Evolutionary conservation across 2,113 vertebrate genomes (phyloP).

Genomic region (Pseudolaguvia tuberculata): DNA sequence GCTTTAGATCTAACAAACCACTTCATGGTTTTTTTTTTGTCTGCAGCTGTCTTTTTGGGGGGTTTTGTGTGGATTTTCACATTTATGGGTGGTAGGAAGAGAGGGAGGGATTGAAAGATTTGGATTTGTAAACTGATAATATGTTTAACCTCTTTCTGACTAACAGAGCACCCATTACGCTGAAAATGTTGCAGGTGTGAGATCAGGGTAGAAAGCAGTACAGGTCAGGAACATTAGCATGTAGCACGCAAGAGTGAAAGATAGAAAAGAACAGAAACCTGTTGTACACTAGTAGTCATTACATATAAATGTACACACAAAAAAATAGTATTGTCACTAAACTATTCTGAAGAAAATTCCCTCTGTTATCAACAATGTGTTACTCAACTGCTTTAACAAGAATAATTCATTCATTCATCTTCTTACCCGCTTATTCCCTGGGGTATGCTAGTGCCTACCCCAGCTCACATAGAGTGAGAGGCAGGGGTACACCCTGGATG

Average conservation of each 20-base stretch:
- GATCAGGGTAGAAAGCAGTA: not conserved
- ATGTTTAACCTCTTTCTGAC: not conserved
- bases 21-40: not conserved
- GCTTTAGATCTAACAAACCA: not conserved
- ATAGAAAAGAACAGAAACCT: too few species aligned
- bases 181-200: not conserved
- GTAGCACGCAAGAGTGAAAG: not conserved
- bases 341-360: not conserved
- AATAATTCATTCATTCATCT: too few species aligned
- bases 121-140: constrained; percentile 1
- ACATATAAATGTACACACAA: too few species aligned
- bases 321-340: not conserved
- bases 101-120: not conserved
- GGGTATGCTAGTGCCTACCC: too few species aligned
- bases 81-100: too few species aligned
- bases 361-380: not conserved
- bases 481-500: too few species aligned
- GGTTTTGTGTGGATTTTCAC: not conserved
- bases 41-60: not conserved
- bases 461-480: too few species aligned
- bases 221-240: not conserved
- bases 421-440: too few species aligned
- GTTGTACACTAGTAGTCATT: not conserved
- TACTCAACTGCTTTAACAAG: too few species aligned
- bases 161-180: not conserved